Percentiles rank a stretch among this genome's conserved stretches.
Evolutionary conservation across 2,888 invertebrate species (phyloP).

Genomic region (Tenthredo distinguenda): DNA sequence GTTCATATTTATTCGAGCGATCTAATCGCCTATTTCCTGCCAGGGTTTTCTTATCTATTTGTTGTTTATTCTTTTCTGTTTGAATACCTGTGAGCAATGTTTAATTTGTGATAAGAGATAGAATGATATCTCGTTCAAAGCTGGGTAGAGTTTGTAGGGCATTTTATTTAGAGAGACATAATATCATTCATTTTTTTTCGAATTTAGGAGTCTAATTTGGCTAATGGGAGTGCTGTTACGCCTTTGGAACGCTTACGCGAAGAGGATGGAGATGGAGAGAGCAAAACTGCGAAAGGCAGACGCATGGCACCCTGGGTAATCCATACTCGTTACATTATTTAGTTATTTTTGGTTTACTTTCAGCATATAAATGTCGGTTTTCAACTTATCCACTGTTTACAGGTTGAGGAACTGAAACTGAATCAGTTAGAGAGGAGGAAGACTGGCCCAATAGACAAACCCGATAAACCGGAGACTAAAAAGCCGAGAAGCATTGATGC

Average conservation of each 20-base stretch:
- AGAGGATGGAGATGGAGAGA: conserved; percentile 69
- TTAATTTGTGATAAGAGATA: conserved; percentile 17
- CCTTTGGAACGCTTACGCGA: conserved; percentile 68
- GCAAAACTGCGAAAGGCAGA: conserved; percentile 67
- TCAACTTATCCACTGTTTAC: neutral
- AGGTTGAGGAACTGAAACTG: conserved; percentile 75
- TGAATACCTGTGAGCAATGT: neutral
- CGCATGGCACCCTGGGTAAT: conserved; percentile 75
- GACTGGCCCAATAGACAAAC: conserved; percentile 64
- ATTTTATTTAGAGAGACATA: conserved; percentile 33
- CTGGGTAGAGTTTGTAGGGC: neutral
- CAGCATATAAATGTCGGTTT: conserved; percentile 26
- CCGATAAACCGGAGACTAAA: conserved; percentile 70
- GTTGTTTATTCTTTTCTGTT: neutral
- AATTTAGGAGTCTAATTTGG: conserved; percentile 71
- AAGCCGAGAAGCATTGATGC: conserved; percentile 66
- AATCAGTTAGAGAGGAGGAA: conserved; percentile 75
- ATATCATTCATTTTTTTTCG: neutral
- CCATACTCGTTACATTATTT: conserved; percentile 33
- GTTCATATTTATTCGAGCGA: neutral
- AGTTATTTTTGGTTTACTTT: neutral
- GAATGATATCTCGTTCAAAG: neutral
- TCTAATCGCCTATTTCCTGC: neutral
- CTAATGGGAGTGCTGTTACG: conserved; percentile 73
- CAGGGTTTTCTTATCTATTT: neutral